Percentiles rank a stretch among this genome's conserved stretches.
Conservation (phyloP, 2,888 invertebrate species). For the Gandaritis pyraliata region DNA sequence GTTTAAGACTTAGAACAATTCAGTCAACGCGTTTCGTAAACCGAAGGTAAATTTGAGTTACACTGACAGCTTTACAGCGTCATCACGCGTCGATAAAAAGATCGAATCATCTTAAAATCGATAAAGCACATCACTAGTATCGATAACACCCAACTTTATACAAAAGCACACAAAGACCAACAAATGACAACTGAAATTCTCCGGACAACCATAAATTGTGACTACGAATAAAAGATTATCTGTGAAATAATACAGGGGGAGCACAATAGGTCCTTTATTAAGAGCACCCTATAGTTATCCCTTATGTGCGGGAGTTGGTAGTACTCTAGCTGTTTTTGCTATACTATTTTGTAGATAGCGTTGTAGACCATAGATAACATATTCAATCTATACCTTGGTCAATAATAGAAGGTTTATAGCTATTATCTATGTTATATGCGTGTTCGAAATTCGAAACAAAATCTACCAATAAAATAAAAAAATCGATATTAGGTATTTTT, state of each 20-base stretch:
- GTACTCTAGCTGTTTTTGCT: slow-evolving; percentile 35
- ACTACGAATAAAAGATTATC: slow-evolving; percentile 79
- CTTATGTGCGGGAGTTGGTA: slow-evolving; percentile 43
- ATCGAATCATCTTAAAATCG: slow-evolving; percentile 9
- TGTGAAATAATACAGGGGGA: slow-evolving; percentile 77
- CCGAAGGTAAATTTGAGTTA: too few relatives aligned
- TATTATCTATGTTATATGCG: too few relatives aligned
- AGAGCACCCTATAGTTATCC: slow-evolving; percentile 56
- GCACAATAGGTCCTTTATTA: slow-evolving; percentile 78
- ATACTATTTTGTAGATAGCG: slow-evolving; percentile 26
- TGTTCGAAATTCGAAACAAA: too few relatives aligned
- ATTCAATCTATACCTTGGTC: background rate
- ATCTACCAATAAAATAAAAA: too few relatives aligned
- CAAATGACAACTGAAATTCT: slow-evolving; percentile 79
- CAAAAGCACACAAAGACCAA: slow-evolving; percentile 49
- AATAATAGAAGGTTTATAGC: too few relatives aligned
- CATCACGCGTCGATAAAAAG: background rate
- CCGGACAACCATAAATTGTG: slow-evolving; percentile 75
- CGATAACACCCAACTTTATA: slow-evolving; percentile 22
- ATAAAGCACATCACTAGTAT: slow-evolving; percentile 20
- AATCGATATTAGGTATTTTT: too few relatives aligned
- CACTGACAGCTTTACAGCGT: too few relatives aligned
- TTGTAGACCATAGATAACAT: slow-evolving; percentile 1
- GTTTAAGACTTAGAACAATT: too few relatives aligned
- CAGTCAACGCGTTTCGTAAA: too few relatives aligned